Percentiles rank a stretch among this genome's conserved stretches.
Conservation (phyloP, 2,888 invertebrate species). For the Drosophila subsilvestris region DNA sequence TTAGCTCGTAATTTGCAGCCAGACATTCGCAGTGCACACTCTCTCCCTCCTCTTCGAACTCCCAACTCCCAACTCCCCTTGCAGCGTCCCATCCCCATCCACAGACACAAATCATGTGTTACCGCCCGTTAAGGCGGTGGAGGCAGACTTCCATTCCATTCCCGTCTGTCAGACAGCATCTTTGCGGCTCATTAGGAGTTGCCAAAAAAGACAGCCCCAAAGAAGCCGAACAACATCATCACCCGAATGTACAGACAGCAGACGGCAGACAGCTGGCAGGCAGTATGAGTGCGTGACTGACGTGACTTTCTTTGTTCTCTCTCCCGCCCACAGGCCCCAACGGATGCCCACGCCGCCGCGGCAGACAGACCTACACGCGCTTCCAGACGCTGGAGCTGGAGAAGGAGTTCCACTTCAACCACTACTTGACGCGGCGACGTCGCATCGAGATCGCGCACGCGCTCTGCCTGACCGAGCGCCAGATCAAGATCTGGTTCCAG, state of each 20-base stretch:
- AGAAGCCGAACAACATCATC: slow-evolving; percentile 25
- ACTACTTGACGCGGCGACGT: slow-evolving; percentile 97
- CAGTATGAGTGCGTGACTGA: slow-evolving; percentile 52
- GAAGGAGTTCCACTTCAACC: slow-evolving; percentile 99
- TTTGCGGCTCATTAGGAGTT: slow-evolving; percentile 71
- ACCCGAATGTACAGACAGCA: slow-evolving; percentile 1
- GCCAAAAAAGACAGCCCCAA: slow-evolving; percentile 54
- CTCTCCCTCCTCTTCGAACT: slow-evolving; percentile 11
- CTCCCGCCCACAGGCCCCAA: slow-evolving; percentile 92
- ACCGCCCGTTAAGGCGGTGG: slow-evolving; percentile 21
- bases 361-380: slow-evolving; percentile 98
- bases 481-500: slow-evolving; percentile 99
- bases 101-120: slow-evolving; percentile 56
- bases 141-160: slow-evolving; percentile 48
- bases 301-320: slow-evolving; percentile 57
- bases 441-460: slow-evolving; percentile 99
- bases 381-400: slow-evolving; percentile 99
- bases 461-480: slow-evolving; percentile 96
- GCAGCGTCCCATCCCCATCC: slow-evolving; percentile 32
- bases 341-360: slow-evolving; percentile 96
- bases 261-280: slow-evolving; percentile 6
- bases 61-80: slow-evolving; percentile 28
- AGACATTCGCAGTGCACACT: slow-evolving; percentile 56
- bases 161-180: slow-evolving; percentile 47
- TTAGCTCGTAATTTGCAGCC: slow-evolving; percentile 55